Conservation (phyloP, 2,888 invertebrate species). For the Rhopalosiphum nymphaeae region DNA sequence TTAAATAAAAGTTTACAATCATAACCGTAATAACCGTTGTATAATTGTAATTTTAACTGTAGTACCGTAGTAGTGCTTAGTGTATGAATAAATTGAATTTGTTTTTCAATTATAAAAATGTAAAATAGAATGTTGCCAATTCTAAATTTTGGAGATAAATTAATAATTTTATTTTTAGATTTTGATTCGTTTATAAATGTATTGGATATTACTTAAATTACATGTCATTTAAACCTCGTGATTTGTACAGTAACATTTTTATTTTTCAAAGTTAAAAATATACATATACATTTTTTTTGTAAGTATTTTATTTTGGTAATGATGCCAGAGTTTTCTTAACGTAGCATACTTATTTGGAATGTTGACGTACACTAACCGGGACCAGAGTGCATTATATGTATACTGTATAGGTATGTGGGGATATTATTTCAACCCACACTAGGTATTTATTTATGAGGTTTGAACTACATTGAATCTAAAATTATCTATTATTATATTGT, state of each 20-base stretch:
- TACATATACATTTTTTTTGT: not conserved
- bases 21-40: not conserved
- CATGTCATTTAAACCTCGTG: not conserved
- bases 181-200: not conserved
- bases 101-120: not conserved
- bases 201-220: constrained; percentile 13
- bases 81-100: not conserved
- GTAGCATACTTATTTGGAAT: constrained; percentile 38
- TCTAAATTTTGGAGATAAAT: constrained; percentile 22
- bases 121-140: not conserved
- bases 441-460: constrained; percentile 37
- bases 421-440: constrained; percentile 38
- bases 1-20: not conserved
- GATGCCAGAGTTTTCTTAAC: constrained; percentile 42
- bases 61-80: not conserved
- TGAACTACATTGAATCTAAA: constrained; percentile 3
- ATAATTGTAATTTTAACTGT: not conserved
- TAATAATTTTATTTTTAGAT: constrained; percentile 24
- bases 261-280: not conserved
- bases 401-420: not conserved
- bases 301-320: constrained; percentile 19
- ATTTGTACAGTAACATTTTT: not conserved
- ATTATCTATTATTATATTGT: constrained; percentile 10
- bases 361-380: constrained; percentile 45
- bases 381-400: constrained; percentile 8